phyloP scores from a whole-genome alignment of 2,797 vertebrate species.

The Odontamblyopus rebecca region DNA sequence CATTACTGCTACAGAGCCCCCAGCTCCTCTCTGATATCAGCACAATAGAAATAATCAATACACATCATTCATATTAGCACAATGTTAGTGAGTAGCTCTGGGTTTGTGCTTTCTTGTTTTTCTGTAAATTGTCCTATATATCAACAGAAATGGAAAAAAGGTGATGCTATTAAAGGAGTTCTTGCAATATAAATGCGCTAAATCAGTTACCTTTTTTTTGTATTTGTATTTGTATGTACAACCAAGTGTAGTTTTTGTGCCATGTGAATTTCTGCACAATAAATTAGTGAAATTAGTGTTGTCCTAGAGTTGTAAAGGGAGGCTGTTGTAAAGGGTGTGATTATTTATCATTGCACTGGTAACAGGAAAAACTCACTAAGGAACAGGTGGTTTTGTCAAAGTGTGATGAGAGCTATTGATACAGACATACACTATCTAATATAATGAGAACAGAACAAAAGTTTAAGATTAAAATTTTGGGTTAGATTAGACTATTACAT shows the following conservation, averaged over 20 bases:
- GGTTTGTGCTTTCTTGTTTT: neutral
- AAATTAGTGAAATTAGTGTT: neutral
- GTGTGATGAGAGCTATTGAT: too few relatives aligned
- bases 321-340: neutral
- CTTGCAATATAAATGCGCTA: neutral
- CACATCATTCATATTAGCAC: constrained; percentile 1
- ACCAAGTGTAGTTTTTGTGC: neutral
- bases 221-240: neutral
- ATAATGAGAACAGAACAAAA: too few relatives aligned
- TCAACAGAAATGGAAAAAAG: neutral
- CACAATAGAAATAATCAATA: constrained; percentile 7
- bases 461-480: too few relatives aligned
- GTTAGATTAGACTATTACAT: too few relatives aligned
- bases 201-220: neutral
- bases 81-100: neutral
- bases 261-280: neutral
- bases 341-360: too few relatives aligned
- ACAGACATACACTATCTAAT: too few relatives aligned
- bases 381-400: too few relatives aligned
- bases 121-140: neutral
- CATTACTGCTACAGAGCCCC: constrained; percentile 15
- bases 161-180: neutral
- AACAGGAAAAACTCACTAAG: too few relatives aligned
- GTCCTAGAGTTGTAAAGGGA: neutral
- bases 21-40: constrained; percentile 13